These are phyloP conservation scores for Propithecus deckenii DNA, from an alignment of 2,797 vertebrate species.

Conservation along the genomic window DNA sequence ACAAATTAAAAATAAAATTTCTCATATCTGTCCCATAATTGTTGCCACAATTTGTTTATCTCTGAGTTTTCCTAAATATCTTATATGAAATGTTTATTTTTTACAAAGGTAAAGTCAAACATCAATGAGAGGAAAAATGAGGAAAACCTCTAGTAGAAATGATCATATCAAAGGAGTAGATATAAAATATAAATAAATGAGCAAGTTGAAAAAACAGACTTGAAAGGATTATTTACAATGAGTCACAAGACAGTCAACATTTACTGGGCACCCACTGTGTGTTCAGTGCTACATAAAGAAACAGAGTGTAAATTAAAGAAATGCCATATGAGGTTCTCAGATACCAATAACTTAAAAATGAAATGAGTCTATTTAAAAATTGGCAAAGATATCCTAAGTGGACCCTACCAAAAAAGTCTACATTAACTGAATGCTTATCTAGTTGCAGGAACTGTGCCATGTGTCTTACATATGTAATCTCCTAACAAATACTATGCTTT, in stretches of 20 bases:
- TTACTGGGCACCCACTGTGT: background rate
- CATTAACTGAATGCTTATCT: background rate
- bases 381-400: background rate
- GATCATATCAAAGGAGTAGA: background rate
- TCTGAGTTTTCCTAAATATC: background rate
- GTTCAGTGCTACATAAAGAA: background rate
- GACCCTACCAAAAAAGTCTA: background rate
- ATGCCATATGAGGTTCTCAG: background rate
- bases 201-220: background rate
- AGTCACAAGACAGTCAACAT: background rate
- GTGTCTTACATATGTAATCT: background rate
- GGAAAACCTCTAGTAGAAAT: background rate
- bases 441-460: background rate
- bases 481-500: background rate
- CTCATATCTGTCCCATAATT: background rate
- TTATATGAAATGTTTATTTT: background rate
- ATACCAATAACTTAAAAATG: background rate
- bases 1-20: background rate
- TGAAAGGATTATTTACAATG: slow-evolving; percentile 29
- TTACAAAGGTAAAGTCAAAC: background rate
- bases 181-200: slow-evolving; percentile 34
- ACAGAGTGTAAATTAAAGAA: background rate
- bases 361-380: background rate
- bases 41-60: background rate
- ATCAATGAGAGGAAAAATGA: background rate